Evolutionary conservation across 2,113 vertebrate genomes (phyloP), one percentile per base, ranked within the genome.

Genomic region (Onychorhynchus coronatus): DNA sequence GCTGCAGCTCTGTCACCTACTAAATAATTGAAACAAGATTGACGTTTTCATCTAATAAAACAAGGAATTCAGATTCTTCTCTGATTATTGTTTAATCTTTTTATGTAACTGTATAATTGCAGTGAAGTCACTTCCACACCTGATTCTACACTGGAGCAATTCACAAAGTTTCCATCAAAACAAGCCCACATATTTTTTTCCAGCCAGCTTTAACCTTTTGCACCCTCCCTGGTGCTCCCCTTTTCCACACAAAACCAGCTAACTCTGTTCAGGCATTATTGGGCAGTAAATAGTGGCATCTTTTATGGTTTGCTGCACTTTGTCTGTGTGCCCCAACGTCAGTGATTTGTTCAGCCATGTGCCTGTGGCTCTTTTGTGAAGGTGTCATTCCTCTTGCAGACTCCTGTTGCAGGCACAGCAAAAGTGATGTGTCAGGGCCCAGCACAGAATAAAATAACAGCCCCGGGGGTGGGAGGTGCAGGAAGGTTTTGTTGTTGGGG

Each of bases 121-220:
- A 81, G 19, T 90, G 79, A 92, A 91, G 44, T 94, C 24, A 93
- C 80, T 94, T 87, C 91, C 88, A 92, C 72, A 85, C 82, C 89
- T 96, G 91, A 88, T 59, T 42, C 39, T 77, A 31, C 68, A 74
- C 35, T 20, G 30, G 46, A 94, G 70, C 85, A 28, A 67, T 82
- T 49, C 21, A 10, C 21, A 17, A 86, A 88, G 46, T 92, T 96
- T 95, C 94, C 97, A 94, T 88, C 95, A 91, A 96, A 97, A 97
- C 95, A 97, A 89, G 84, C 46, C 58, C 89, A 79, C 71, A 16
- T 59, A 66, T 93, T 96, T 47, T 47, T 47, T 97, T 96, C 94
- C 95, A 95, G 30, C 31, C 74, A 61, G 71, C 87, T 81, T 72
- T 94, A 11, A 85, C 94, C 86, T 93, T 41, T 41, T 49, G 35